Evolutionary conservation across 2,888 invertebrate species (phyloP).

Genomic region (Parthenolecanium corni): DNA sequence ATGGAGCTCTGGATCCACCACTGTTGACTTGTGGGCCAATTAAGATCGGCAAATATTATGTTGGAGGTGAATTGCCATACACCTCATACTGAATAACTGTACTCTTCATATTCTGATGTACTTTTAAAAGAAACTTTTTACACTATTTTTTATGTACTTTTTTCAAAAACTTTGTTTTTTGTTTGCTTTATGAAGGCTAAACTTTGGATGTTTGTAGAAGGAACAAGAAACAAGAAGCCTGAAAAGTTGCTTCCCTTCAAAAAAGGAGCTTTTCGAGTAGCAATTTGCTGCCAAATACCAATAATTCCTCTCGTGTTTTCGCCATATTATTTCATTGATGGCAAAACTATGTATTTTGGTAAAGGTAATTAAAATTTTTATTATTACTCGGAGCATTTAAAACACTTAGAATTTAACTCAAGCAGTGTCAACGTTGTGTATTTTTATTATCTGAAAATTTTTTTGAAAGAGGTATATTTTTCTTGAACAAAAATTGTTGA

Average conservation of each 20-base stretch:
- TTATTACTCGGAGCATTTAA: background rate
- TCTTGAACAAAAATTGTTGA: too few relatives aligned
- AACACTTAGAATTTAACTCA: background rate
- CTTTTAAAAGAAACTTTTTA: too few relatives aligned
- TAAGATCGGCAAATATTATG: too few relatives aligned
- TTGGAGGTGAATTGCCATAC: too few relatives aligned
- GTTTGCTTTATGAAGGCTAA: slow-evolving; percentile 34
- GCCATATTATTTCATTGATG: slow-evolving; percentile 40
- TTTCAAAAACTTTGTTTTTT: background rate
- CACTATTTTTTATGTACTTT: too few relatives aligned
- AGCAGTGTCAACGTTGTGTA: too few relatives aligned
- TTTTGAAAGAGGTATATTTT: too few relatives aligned
- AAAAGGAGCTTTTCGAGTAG: slow-evolving; percentile 51
- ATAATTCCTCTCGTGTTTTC: slow-evolving; percentile 48
- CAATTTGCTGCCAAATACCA: slow-evolving; percentile 44
- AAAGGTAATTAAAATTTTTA: slow-evolving; percentile 33
- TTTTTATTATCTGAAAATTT: too few relatives aligned
- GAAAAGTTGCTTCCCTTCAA: slow-evolving; percentile 47
- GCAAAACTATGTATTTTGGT: slow-evolving; percentile 35
- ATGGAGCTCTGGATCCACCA: too few relatives aligned
- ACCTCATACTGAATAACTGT: too few relatives aligned
- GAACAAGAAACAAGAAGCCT: slow-evolving; percentile 42
- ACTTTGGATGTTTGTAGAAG: slow-evolving; percentile 49
- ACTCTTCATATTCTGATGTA: too few relatives aligned
- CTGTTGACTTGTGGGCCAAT: too few relatives aligned